Base-by-base conservation (phyloP, 23 tunicate species). In the Oikopleura dioica region DNA sequence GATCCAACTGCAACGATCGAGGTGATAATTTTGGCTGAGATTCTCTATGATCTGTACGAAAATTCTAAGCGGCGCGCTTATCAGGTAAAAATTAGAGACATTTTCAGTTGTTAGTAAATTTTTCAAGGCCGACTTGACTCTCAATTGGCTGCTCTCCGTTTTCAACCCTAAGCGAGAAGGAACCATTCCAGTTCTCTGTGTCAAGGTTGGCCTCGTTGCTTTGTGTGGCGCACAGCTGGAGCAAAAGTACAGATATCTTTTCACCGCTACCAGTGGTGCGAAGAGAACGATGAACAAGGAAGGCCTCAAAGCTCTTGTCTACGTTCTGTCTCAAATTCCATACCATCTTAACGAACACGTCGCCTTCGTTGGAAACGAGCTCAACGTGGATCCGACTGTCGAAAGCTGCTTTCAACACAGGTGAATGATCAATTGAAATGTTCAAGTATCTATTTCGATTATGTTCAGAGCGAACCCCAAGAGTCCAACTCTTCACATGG, bases 71-170 rank as follows among this genome's bases (percentile, higher is more conserved):
- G n/a, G n/a, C n/a, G n/a, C n/a, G n/a, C n/a, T n/a, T n/a, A n/a
- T n/a, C n/a, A n/a, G n/a, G n/a, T n/a, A n/a, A n/a, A n/a, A n/a
- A n/a, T n/a, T n/a, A n/a, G n/a, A n/a, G n/a, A n/a, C n/a, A n/a
- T n/a, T n/a, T n/a, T n/a, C n/a, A n/a, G n/a, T n/a, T n/a, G n/a
- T n/a, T n/a, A n/a, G n/a, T n/a, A n/a, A n/a, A n/a, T n/a, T n/a
- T n/a, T 88, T n/a, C 81, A n/a, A 83, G 69, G 88, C 80, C 30
- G 95, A 88, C 50, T 77, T 88, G 85, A 81, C 83, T 37, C 77
- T 88, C 32, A 88, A 88, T 69, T 88, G 88, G 88, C 50, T 88
- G 0, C 68, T 88, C 1, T 84, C 84, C 68, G 83, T 88, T 21
- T 84, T 84, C 68, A 88, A 88, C 76, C 79, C 87, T 35, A 81